Base-by-base conservation (phyloP, 2,797 vertebrate species). In the Menidia menidia region DNA sequence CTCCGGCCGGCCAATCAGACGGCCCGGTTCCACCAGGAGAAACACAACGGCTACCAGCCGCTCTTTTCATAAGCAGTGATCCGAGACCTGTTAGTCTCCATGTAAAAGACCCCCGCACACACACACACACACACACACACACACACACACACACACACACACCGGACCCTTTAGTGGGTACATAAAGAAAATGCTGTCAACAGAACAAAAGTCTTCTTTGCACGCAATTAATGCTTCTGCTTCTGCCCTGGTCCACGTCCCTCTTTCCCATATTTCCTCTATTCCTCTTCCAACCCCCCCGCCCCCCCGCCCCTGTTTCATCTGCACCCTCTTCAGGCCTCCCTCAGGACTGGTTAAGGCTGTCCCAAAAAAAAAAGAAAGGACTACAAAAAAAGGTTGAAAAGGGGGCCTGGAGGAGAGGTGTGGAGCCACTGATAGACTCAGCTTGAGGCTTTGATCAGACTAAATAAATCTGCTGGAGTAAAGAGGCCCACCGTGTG, bases 31-130 rank as follows among this genome's bases (percentile, higher is more conserved):
- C 87, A 75, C 73, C 77, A 11, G 71, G 61, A 78, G 72, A 84
- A 84, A 87, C 81, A 88, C 82, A 89, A 84, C 83, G 56, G 86
- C 80, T 83, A 84, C 77, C 86, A 77, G 74, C 72, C 73, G 13
- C 71, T 90, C 89, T 81, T 91, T 94, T 93, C 83, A 92, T 68
- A 83, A 83, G 63, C 91, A 88, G 60, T 92, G 92, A 93, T 93
- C 90, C 89, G 83, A 88, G 87, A 88, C 92, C 88, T 90, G 93
- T 93, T 92, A 92, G 89, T 42, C 80, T 65, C 68, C 70, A 62
- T 77, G 81, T 88, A 84, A 83, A 87, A 81, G 74, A 68, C 70
- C 35, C 66, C 64, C 75, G 63, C 60, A 63, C 55, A 71, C 52
- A 59, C 57, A 68, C 55, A 71, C 55, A 16, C 73, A 83, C 59